A percentile compares a stretch with the other conserved stretches of the same genome.
Conservation (phyloP, 2,797 vertebrate species). For the Dipus sagitta region DNA sequence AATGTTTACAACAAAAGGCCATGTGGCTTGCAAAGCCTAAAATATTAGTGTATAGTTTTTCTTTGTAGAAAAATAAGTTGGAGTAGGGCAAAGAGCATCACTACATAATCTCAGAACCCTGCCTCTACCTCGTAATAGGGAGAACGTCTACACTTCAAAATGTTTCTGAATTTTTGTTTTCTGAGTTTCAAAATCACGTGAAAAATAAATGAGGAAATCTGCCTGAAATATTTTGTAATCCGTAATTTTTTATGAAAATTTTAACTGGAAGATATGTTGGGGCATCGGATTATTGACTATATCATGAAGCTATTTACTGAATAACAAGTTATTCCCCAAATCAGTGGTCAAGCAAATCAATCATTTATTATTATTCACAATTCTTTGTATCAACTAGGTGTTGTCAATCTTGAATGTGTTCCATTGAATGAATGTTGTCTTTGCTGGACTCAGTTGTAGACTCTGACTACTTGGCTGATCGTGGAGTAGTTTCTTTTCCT, state of each 20-base stretch:
- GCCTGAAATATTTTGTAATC: neutral
- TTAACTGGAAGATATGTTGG: neutral
- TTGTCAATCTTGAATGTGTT: neutral
- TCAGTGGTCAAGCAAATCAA: neutral
- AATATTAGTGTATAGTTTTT: neutral
- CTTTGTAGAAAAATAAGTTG: neutral
- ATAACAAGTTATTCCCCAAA: neutral
- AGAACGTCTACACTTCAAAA: neutral
- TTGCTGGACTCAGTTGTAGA: neutral
- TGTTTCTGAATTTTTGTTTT: constrained; percentile 56
- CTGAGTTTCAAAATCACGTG: neutral
- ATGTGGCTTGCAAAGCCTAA: neutral
- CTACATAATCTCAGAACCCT: constrained; percentile 20
- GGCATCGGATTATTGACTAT: neutral
- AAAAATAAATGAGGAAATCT: constrained; percentile 30
- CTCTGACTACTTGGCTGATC: neutral
- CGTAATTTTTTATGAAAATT: constrained; percentile 17
- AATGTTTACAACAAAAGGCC: neutral
- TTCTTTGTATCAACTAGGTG: neutral
- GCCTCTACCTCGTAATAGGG: neutral
- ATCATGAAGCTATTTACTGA: neutral
- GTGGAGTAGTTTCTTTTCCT: neutral
- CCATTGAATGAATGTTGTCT: neutral
- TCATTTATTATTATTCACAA: constrained; percentile 27
- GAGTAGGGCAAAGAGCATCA: neutral